phyloP scores from a whole-genome alignment of 23 tunicate genomes.

The Diplosoma virens region DNA sequence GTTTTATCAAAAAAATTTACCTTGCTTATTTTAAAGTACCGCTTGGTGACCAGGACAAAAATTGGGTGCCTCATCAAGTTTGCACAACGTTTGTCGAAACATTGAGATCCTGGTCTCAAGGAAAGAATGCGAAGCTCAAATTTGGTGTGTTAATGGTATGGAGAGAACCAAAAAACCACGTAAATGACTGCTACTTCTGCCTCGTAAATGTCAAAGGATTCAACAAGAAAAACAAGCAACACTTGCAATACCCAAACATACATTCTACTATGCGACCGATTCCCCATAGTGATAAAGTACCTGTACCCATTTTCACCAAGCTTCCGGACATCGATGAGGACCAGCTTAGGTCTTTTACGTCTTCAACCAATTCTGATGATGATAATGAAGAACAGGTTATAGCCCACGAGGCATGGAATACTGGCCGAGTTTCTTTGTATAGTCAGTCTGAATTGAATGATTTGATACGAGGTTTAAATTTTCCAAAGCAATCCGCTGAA shows the following conservation, averaged over 20 bases:
- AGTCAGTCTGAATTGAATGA: constrained; percentile 27
- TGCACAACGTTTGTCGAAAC: constrained; percentile 14
- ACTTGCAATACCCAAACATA: no score
- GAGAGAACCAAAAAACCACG: constrained; percentile 27
- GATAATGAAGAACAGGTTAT: constrained; percentile 11
- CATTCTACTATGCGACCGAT: constrained; percentile 26
- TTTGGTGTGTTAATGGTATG: constrained; percentile 9
- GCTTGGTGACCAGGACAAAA: constrained; percentile 19
- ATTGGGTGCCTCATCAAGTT: constrained; percentile 15
- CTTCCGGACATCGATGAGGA: constrained; percentile 9
- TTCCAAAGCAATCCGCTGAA: no score
- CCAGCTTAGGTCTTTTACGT: constrained; percentile 4
- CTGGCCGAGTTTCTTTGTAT: constrained; percentile 17
- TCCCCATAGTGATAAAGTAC: constrained; percentile 20
- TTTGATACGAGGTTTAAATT: constrained; percentile 35
- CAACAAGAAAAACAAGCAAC: constrained; percentile 7
- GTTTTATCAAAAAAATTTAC: background rate
- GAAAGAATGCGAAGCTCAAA: constrained; percentile 12
- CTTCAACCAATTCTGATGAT: constrained; percentile 23
- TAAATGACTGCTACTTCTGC: constrained; percentile 29
- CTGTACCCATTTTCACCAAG: no score
- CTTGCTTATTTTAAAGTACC: constrained; percentile 22
- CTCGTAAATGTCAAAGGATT: no score
- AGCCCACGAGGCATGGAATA: constrained; percentile 21
- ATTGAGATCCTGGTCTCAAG: no score